Evolutionary conservation across 2,113 vertebrate species (phyloP).

Genomic region (Poicephalus meyeri): DNA sequence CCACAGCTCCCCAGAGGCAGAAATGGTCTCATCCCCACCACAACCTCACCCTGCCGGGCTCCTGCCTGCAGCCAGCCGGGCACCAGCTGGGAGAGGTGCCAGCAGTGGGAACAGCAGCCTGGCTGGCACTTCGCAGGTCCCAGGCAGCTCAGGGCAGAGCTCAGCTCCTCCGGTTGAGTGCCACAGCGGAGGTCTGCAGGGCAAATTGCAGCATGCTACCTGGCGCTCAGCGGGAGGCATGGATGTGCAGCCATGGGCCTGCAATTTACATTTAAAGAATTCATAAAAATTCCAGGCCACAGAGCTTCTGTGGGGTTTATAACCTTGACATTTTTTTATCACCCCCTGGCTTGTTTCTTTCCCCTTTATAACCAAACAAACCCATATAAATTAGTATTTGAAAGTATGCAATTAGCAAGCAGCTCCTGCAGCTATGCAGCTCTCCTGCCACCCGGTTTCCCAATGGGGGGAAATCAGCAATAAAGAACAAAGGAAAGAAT

Average conservation of each 20-base stretch:
- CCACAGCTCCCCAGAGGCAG: not conserved
- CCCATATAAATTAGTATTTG: constrained; percentile 67
- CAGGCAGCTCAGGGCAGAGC: not conserved
- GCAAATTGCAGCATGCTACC: constrained; percentile 28
- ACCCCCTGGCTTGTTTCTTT: constrained; percentile 64
- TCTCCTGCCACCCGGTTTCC: constrained; percentile 61
- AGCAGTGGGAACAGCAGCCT: accelerated
- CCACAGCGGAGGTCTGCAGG: not conserved
- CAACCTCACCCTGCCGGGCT: accelerated
- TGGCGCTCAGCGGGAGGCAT: constrained; percentile 63
- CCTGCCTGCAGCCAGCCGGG: not conserved
- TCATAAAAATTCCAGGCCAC: constrained; percentile 82
- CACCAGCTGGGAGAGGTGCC: not conserved
- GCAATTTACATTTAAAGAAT: constrained; percentile 82
- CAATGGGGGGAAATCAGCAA: constrained; percentile 71
- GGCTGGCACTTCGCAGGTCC: not conserved
- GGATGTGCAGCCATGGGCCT: constrained; percentile 47
- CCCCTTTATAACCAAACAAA: constrained; percentile 59
- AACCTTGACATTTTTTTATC: constrained; percentile 74
- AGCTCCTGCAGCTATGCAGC: constrained; percentile 63
- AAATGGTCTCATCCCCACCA: not conserved
- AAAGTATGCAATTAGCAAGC: constrained; percentile 75
- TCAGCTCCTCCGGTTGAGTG: accelerated
- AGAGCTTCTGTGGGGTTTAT: constrained; percentile 66
- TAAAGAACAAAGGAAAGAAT: constrained; percentile 74